These are phyloP conservation scores for Muscicapa adusta DNA, from an alignment of 2,113 vertebrate species.

Conservation along the genomic window DNA sequence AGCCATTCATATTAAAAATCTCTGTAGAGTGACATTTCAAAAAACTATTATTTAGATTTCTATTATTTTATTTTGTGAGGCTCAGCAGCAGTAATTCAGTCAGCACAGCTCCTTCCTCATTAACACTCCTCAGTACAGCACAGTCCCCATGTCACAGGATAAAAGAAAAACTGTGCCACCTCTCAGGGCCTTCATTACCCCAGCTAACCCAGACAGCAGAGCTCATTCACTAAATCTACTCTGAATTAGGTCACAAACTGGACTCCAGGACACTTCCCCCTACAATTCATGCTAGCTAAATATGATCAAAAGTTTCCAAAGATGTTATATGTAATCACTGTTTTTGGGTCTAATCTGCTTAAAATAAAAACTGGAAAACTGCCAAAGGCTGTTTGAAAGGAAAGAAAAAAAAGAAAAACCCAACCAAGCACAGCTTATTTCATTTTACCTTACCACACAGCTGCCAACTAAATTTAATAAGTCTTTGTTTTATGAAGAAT, in stretches of 20 bases:
- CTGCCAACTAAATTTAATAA: slow-evolving; percentile 75
- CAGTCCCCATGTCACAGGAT: not conserved
- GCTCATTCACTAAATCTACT: not conserved
- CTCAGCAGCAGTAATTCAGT: not conserved
- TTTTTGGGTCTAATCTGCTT: slow-evolving; percentile 51
- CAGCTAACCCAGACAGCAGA: not conserved
- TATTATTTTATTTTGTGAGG: not conserved
- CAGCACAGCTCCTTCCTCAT: not conserved
- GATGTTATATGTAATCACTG: slow-evolving; percentile 39
- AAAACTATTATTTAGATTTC: not conserved
- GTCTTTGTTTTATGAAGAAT: slow-evolving; percentile 72
- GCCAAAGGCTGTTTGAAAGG: slow-evolving; percentile 53
- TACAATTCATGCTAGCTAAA: not conserved
- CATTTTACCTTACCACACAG: slow-evolving; percentile 60
- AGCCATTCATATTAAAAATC: not conserved
- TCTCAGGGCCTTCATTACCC: not conserved
- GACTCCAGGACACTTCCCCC: not conserved
- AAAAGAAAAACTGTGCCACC: not conserved
- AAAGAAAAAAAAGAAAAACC: not conserved
- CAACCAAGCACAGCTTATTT: slow-evolving; percentile 39
- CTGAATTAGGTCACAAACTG: not conserved
- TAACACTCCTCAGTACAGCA: not conserved
- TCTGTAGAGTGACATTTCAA: not conserved
- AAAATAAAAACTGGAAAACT: slow-evolving; percentile 61
- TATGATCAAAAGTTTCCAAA: slow-evolving; percentile 29